Conservation (phyloP, 2,113 vertebrate genomes). For the Trogon melanurus region DNA sequence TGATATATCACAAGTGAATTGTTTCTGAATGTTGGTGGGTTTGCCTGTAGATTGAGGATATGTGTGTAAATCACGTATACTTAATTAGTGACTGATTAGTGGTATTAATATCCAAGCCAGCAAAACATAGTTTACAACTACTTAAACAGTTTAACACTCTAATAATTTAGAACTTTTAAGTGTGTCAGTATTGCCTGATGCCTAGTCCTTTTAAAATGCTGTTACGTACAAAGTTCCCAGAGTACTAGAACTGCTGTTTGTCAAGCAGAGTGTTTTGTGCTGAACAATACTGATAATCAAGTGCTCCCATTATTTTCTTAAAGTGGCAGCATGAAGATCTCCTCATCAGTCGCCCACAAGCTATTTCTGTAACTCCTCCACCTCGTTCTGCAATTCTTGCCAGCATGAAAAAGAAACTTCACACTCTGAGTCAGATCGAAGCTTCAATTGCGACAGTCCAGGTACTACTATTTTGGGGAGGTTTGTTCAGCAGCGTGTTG, state of each 20-base stretch:
- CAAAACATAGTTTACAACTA: neutral
- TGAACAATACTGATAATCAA: neutral
- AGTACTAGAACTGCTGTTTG: neutral
- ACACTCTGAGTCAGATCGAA: slow-evolving; percentile 95
- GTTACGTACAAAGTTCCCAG: neutral
- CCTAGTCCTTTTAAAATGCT: neutral
- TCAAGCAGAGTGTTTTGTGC: neutral
- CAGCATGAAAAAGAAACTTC: slow-evolving; percentile 99
- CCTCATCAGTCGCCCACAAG: slow-evolving; percentile 88
- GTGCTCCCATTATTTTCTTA: neutral
- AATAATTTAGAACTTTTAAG: neutral
- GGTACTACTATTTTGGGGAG: slow-evolving; percentile 67
- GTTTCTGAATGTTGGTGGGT: neutral
- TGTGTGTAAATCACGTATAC: neutral
- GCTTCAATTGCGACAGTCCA: slow-evolving; percentile 89
- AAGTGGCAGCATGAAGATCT: slow-evolving; percentile 99
- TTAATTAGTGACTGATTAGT: neutral
- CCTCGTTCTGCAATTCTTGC: slow-evolving; percentile 92
- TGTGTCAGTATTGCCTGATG: accelerated
- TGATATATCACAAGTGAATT: neutral
- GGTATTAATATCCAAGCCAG: neutral
- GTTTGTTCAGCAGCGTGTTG: neutral
- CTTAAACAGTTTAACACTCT: neutral
- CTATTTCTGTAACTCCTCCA: slow-evolving; percentile 89
- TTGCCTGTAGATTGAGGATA: neutral